phyloP scores from a whole-genome alignment of 2,888 invertebrate species.

The Thysanoteuthis rhombus region DNA sequence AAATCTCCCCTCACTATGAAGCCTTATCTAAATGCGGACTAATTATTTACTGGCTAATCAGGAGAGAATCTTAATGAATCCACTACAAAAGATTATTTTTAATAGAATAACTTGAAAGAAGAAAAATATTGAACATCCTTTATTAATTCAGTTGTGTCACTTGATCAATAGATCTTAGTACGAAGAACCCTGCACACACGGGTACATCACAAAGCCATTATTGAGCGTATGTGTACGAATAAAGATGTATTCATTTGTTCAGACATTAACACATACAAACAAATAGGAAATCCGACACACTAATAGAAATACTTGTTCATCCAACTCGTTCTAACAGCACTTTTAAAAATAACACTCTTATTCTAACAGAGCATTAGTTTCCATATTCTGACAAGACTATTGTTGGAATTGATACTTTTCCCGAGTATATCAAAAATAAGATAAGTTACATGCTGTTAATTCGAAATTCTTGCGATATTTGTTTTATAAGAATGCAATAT shows the following conservation, averaged over 20 bases:
- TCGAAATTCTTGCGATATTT: too few species aligned
- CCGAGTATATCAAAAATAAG: too few species aligned
- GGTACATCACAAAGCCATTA: background rate
- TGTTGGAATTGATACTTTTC: too few species aligned
- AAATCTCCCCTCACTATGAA: background rate
- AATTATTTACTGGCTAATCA: slow-evolving; percentile 12
- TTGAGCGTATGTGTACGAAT: background rate
- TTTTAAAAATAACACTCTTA: too few species aligned
- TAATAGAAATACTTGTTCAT: too few species aligned
- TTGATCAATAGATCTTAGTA: background rate
- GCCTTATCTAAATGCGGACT: background rate
- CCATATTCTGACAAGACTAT: too few species aligned
- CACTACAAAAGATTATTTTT: background rate
- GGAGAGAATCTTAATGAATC: background rate
- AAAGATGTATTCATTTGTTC: background rate
- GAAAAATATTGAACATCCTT: background rate
- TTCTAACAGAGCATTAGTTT: too few species aligned
- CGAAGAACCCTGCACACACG: background rate
- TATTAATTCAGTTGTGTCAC: background rate
- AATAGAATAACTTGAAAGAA: background rate
- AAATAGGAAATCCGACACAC: too few species aligned
- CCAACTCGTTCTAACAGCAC: too few species aligned
- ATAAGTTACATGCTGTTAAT: too few species aligned
- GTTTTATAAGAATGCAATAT: too few species aligned
- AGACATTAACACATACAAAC: too few species aligned